phyloP scores from a whole-genome alignment of 2,888 invertebrate species.

The Thera britannica region DNA sequence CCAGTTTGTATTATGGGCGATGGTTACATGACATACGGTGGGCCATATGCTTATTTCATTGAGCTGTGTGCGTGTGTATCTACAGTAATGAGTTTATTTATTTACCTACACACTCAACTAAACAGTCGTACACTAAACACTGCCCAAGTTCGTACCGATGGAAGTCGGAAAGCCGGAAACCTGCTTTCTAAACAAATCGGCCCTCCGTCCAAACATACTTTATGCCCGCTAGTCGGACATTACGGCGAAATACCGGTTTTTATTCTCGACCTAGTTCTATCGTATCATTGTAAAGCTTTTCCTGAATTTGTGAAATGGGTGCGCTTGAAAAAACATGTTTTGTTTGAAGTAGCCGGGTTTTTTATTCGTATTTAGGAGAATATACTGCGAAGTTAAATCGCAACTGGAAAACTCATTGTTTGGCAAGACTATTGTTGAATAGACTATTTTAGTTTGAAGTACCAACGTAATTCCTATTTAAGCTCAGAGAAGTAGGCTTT shows the following conservation, averaged over 20 bases:
- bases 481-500: too few relatives aligned
- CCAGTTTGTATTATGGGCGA: too few relatives aligned
- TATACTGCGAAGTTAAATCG: conserved; percentile 10
- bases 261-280: conserved; percentile 29
- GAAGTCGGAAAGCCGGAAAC: not conserved
- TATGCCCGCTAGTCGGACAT: conserved; percentile 44
- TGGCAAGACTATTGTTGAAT: not conserved
- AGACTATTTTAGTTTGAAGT: not conserved
- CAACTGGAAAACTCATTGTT: conserved; percentile 3
- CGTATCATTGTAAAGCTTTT: conserved; percentile 23
- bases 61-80: too few relatives aligned
- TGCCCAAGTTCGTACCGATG: not conserved
- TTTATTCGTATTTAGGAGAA: conserved; percentile 12
- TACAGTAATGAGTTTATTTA: too few relatives aligned
- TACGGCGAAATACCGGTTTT: conserved; percentile 32
- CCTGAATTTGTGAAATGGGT: conserved; percentile 8
- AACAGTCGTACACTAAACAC: too few relatives aligned
- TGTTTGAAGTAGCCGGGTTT: conserved; percentile 4
- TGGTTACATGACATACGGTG: too few relatives aligned
- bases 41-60: too few relatives aligned
- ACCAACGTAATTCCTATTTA: too few relatives aligned
- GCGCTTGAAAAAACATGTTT: conserved; percentile 18
- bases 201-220: conserved; percentile 50
- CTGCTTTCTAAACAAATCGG: conserved; percentile 4
- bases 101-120: too few relatives aligned